Conservation (phyloP, 2,113 vertebrate genomes). For the Aspiorhynchus laticeps region DNA sequence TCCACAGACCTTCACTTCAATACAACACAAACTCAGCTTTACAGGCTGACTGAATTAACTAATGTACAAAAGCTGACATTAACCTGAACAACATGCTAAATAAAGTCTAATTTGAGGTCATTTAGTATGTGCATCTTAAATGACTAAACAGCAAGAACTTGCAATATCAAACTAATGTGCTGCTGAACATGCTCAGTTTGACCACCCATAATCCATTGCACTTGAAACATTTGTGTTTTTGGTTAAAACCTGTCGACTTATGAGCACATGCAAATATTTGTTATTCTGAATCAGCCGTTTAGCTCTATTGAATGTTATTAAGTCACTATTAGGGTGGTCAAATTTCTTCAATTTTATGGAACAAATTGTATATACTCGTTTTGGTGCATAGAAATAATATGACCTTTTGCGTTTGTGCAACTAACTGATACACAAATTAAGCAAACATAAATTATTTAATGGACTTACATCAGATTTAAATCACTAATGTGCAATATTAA, state of each 20-base stretch:
- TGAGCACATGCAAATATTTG: neutral
- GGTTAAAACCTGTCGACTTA: neutral
- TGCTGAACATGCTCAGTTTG: neutral
- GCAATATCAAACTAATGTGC: neutral
- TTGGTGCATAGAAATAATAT: neutral
- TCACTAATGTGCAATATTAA: neutral
- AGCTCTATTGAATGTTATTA: neutral
- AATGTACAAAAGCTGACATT: neutral
- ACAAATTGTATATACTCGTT: neutral
- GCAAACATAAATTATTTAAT: neutral
- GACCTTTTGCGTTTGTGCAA: neutral
- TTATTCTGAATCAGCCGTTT: neutral
- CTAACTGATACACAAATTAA: neutral
- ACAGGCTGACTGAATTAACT: neutral
- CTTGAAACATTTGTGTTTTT: neutral
- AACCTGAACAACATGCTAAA: neutral
- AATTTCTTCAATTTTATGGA: neutral
- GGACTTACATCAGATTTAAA: neutral
- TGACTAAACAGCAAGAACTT: neutral
- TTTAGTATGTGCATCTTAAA: neutral
- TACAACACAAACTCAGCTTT: neutral
- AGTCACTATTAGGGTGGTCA: neutral
- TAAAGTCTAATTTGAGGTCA: neutral
- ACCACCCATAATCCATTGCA: neutral
- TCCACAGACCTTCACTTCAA: neutral